Base-by-base conservation (phyloP, 2,113 vertebrate species). In the Heterochromis multidens region DNA sequence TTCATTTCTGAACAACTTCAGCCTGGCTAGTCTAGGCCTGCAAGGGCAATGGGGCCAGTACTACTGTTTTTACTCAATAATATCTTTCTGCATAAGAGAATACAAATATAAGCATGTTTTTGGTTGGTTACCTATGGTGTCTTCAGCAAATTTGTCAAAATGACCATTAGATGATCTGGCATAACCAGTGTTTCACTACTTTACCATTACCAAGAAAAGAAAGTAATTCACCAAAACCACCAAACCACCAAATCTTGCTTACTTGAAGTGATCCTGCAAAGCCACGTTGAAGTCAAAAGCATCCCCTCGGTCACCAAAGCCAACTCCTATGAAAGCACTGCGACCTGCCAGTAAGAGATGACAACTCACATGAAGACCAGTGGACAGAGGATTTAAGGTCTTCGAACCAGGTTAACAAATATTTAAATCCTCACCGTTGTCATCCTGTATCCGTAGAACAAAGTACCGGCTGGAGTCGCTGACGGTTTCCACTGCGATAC, bases 211-310 rank as follows among this genome's bases (percentile, higher is more conserved):
- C n/a, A n/a, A n/a, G n/a, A n/a, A n/a, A n/a, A n/a, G 10, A 13
- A 80, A 63, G 3, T 25, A 65, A 52, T 6, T n/a, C 3, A 16
- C 6, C 7, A 0, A 16, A 80, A 43, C n/a, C 52, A 25, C 56
- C 1, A 61, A 11, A 1, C 10, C 31, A 59, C 19, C 23, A 72
- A 11, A 70, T n/a, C n/a, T 4, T 14, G 14, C 88, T 90, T 92
- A 99, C 98, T 99, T 99, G 95, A 99, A 99, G 90, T 99, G 98
- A 93, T 99, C 98, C 94, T 99, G 98, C 88, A 99, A 94, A 76
- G 98, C 94, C 74, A 99, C 98, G 21, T 99, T 99, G 92, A 99
- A 99, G 92, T 99, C 98, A 79, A 99, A 99, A 16, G 98, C 97
- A 86, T 99, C 98, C 12, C 98, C 98, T 81, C 98, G 93, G 93